Conservation (phyloP, 1,140 invertebrate genomes). For the Agrilus planipennis region DNA sequence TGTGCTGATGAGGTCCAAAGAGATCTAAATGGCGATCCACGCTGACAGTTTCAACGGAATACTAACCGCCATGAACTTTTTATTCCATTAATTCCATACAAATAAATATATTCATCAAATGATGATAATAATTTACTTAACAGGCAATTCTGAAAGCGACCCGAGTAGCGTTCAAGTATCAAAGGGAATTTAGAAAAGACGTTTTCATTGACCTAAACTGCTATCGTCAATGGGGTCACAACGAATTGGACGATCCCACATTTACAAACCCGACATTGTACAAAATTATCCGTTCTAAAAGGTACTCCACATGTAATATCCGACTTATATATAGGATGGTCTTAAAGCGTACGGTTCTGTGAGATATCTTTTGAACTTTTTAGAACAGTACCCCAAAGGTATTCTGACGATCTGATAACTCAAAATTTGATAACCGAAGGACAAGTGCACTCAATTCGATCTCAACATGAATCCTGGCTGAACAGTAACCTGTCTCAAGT, state of each 20-base stretch:
- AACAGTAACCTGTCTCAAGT: slow-evolving; percentile 50
- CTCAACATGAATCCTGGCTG: slow-evolving; percentile 49
- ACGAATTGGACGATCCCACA: slow-evolving; percentile 93
- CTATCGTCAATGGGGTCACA: slow-evolving; percentile 87
- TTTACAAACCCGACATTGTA: slow-evolving; percentile 94
- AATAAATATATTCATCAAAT: too few relatives aligned
- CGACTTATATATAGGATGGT: too few relatives aligned
- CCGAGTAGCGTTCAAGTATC: slow-evolving; percentile 76
- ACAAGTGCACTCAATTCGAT: slow-evolving; percentile 41
- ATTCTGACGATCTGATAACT: slow-evolving; percentile 52
- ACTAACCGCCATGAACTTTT: too few relatives aligned
- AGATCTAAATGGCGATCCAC: too few relatives aligned
- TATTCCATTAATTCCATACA: too few relatives aligned
- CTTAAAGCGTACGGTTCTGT: background rate
- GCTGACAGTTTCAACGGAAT: too few relatives aligned
- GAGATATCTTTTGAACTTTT: slow-evolving; percentile 17
- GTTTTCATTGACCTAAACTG: slow-evolving; percentile 91
- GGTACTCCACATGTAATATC: too few relatives aligned
- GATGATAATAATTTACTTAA: too few relatives aligned
- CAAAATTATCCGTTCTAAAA: slow-evolving; percentile 57
- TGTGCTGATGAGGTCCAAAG: too few relatives aligned
- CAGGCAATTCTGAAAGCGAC: slow-evolving; percentile 58
- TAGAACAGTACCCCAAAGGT: slow-evolving; percentile 75
- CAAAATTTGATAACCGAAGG: slow-evolving; percentile 47
- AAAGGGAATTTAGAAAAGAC: slow-evolving; percentile 81